Evolutionary conservation across 2,797 vertebrate genomes (phyloP), one percentile per base, ranked within the genome.

Genomic region (Carduelis carduelis): DNA sequence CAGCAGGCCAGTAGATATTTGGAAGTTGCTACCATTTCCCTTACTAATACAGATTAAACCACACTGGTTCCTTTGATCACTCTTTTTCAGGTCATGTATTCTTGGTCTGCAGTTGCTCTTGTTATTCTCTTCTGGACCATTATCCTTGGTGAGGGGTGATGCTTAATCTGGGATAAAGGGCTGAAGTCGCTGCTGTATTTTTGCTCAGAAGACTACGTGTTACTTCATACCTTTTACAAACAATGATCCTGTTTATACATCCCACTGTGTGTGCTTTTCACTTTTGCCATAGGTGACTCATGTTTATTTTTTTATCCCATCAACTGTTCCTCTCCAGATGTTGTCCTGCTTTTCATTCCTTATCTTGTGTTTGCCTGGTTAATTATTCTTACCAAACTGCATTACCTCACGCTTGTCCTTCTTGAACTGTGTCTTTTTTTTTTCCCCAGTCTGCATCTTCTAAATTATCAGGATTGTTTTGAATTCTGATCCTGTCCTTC

Each of bases 331-430:
- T 83, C 28, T 71, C 76, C 78, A 74, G 55, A 92, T 80, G 39
- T 83, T 86, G 77, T 89, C 26, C 50, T 81, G 24, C 53, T 89
- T 90, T 90, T 85, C 34, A 9, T 64, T 77, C 83, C 44, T 68
- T 52, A 19, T 90, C 44, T 82, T 69, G 20, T 76, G 13, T 92
- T 95, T 79, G 35, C 63, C 72, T 47, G 53, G 89, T 85, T 95
- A 68, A 93, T 90, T 92, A 78, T 95, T 95, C 90, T 90, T 93
- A 88, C 65, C 50, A 88, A 83, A 72, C 41, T 10, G 1, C 60
- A 78, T 93, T 93, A 72, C 39, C 50, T 96, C 79, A 65, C 0
- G 0, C 39, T 86, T 88, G 83, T 85, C 83, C 72, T 90, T 93
- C 57, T 77, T 94, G 87, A 94, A 81, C 65, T 22, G 35, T 0